Evolutionary conservation across 1,140 invertebrate species (phyloP), one percentile per base, ranked within the genome.

Genomic region (Danaus melanippus): DNA sequence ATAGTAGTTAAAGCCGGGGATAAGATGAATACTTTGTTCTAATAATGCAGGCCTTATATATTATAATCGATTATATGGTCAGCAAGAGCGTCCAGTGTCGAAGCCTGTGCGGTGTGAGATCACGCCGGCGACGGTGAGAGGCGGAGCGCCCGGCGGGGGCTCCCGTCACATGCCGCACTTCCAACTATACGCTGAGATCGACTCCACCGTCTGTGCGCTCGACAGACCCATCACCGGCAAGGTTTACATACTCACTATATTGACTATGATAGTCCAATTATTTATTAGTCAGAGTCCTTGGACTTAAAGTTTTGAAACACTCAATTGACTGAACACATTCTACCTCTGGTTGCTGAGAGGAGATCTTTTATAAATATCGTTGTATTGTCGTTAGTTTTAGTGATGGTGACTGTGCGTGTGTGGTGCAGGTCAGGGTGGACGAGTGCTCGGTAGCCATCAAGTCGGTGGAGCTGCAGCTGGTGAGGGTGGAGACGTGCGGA

Each of bases 401-500:
- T 32, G 7, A 32, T 32, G 21, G 2, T 32, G 21, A 7, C 2
- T 32, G 7, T 32, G 21, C 7, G 7, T 32, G 21, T 32, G 21
- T 32, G 21, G 21, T 57, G n/a, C 57, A 88, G 85, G 80, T 88
- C 10, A 75, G 79, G 8, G 82, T 88, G 32, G 85, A 87, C 46
- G 81, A 86, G 55, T 87, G 84, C 60, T 73, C 79, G 64, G 89
- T 92, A 40, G 89, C 92, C 1, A 95, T 98, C 49, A 96, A 96
- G 76, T 98, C 96, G 1, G 94, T 99, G 56, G 97, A 99, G 84
- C 80, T 99, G 55, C 97, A 99, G 79, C 88, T 99, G 46, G 94
- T 98, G 0, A 88, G 97, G 47, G 95, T 98, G 2, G 97, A 99
- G 86, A 98, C 97, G 0, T 98, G 97, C 85, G 97, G 97, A 42